phyloP scores from a whole-genome alignment of 2,888 invertebrate species.

The Pristionchus exspectatus region DNA sequence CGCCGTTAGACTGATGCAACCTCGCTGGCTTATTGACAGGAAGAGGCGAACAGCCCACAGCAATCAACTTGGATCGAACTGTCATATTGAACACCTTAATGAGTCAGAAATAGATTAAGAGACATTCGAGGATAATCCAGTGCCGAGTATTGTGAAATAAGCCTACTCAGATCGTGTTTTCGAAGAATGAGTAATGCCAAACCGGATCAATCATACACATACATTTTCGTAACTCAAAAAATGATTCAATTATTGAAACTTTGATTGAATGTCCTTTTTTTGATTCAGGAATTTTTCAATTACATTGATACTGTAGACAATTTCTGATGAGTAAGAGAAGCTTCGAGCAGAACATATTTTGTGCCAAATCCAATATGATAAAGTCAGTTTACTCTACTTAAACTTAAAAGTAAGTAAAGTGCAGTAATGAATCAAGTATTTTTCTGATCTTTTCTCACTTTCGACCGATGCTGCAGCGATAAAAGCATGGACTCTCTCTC shows the following conservation, averaged over 20 bases:
- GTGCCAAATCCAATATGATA: too few relatives aligned
- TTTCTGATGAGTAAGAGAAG: too few relatives aligned
- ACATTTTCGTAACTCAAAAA: not conserved
- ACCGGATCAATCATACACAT: not conserved
- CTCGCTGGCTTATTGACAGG: not conserved
- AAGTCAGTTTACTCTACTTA: too few relatives aligned
- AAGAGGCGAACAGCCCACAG: too few relatives aligned
- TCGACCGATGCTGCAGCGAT: not conserved
- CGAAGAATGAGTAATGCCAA: not conserved
- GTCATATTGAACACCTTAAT: not conserved
- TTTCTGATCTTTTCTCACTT: not conserved
- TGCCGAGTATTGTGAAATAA: not conserved
- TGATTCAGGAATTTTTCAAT: too few relatives aligned
- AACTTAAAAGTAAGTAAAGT: too few relatives aligned
- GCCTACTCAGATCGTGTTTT: not conserved
- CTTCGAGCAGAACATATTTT: too few relatives aligned
- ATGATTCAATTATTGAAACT: not conserved
- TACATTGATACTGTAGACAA: too few relatives aligned
- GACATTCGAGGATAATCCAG: not conserved
- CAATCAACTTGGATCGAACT: not conserved
- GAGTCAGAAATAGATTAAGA: not conserved
- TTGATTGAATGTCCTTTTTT: not conserved
- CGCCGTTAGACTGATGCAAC: slow-evolving; percentile 9
- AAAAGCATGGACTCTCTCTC: not conserved
- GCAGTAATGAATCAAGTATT: too few relatives aligned